phyloP scores from a whole-genome alignment of 2,113 vertebrate genomes.

The Onychostruthus taczanowskii region DNA sequence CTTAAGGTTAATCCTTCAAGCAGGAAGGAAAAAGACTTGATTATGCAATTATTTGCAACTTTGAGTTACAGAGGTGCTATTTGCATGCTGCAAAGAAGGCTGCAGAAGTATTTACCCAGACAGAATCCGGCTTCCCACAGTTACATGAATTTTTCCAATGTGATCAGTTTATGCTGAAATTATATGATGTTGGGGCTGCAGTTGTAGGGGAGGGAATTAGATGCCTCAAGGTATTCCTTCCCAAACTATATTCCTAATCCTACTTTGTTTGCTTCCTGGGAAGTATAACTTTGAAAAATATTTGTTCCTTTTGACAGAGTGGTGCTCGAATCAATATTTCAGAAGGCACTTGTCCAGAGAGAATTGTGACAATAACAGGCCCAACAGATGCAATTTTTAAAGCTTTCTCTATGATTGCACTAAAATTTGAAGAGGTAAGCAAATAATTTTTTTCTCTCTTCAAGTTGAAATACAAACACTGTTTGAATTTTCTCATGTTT shows the following conservation, averaged over 20 bases:
- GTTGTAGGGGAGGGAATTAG: background rate
- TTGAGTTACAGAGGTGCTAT: background rate
- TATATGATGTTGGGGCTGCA: background rate
- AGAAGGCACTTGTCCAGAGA: conserved; percentile 90
- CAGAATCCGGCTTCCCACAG: background rate
- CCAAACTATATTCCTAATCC: background rate
- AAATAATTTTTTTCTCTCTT: background rate
- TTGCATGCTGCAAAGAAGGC: background rate
- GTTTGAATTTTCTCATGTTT: conserved; percentile 48
- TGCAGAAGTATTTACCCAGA: background rate
- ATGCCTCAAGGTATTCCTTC: background rate
- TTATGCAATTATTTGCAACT: background rate
- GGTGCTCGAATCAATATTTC: conserved; percentile 94
- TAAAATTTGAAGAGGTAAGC: conserved; percentile 93
- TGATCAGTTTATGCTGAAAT: conserved; percentile 11
- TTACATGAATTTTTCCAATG: background rate
- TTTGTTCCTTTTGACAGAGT: conserved; percentile 78
- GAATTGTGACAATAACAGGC: conserved; percentile 93
- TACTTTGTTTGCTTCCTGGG: background rate
- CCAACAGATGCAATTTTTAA: conserved; percentile 92
- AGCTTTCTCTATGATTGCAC: conserved; percentile 92
- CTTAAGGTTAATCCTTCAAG: background rate
- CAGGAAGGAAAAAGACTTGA: background rate
- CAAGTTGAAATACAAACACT: conserved; percentile 17
- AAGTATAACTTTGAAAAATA: background rate